Conservation (phyloP, 1,140 invertebrate genomes). For the Alviniconcha marisindica region DNA sequence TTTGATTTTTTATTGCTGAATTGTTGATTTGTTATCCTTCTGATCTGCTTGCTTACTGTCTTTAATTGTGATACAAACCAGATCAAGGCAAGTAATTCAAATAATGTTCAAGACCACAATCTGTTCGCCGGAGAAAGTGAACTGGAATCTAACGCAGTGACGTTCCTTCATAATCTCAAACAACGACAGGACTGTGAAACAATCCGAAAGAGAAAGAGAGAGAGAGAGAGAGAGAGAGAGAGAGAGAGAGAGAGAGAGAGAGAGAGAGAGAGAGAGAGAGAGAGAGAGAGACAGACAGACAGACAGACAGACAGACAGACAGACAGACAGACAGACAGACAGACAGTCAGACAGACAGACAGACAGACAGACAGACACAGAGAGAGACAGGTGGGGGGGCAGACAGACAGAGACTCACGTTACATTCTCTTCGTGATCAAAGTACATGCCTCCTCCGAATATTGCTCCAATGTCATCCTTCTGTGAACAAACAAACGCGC, state of each 20-base stretch:
- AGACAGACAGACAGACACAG: background rate
- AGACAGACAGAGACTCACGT: too few relatives aligned
- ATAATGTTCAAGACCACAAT: too few relatives aligned
- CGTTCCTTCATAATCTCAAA: background rate
- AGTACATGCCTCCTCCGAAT: too few relatives aligned
- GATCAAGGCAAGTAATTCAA: background rate
- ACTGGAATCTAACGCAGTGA: too few relatives aligned
- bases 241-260: constrained; percentile 38
- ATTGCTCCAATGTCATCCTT: too few relatives aligned
- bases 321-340: constrained; percentile 8
- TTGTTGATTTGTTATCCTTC: too few relatives aligned
- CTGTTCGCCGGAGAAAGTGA: too few relatives aligned
- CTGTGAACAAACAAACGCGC: too few relatives aligned
- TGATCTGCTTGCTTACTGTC: too few relatives aligned
- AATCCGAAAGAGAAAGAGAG: constrained; percentile 33
- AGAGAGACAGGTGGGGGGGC: constrained; percentile 12
- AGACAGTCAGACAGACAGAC: background rate
- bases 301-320: background rate
- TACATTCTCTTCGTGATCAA: too few relatives aligned
- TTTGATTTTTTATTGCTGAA: too few relatives aligned
- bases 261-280: constrained; percentile 25
- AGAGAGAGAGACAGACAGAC: constrained; percentile 9
- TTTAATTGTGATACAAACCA: background rate
- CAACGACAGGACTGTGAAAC: background rate
- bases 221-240: constrained; percentile 40